Evolutionary conservation across 2,888 invertebrate genomes (phyloP).

Genomic region (Allophyes oxyacanthae): DNA sequence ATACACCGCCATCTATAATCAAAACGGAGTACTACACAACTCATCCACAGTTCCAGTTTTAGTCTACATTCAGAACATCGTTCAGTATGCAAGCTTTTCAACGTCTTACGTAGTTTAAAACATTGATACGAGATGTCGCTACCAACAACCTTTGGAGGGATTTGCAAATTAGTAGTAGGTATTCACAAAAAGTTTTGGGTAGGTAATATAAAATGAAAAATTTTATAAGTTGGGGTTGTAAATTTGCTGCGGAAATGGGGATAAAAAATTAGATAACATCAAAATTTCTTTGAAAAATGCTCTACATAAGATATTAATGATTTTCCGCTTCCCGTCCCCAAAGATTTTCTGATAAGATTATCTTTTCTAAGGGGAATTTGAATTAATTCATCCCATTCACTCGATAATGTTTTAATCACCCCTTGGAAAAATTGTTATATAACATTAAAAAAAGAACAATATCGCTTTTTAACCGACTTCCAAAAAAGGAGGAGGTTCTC

Average conservation of each 20-base stretch:
- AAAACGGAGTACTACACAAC: background rate
- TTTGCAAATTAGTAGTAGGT: background rate
- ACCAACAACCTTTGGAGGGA: background rate
- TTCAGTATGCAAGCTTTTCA: background rate
- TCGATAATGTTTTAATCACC: no score
- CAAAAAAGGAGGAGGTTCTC: no score
- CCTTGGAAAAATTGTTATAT: no score
- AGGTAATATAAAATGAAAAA: constrained; percentile 1
- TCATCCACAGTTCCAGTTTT: background rate
- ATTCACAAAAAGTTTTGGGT: background rate
- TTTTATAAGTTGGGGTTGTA: background rate
- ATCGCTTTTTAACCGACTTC: no score
- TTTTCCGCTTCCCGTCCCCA: no score
- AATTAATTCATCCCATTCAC: no score
- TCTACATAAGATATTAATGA: background rate
- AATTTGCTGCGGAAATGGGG: background rate
- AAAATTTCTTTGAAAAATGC: background rate
- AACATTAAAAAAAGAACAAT: no score
- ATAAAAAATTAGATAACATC: background rate
- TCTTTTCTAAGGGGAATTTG: no score
- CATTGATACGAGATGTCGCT: constrained; percentile 27
- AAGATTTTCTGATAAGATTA: no score
- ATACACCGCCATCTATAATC: constrained; percentile 40
- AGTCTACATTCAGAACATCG: background rate
- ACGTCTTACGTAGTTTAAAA: background rate